Percentiles rank a stretch among this genome's conserved stretches.
phyloP scores from a whole-genome alignment of 2,113 vertebrate species.

The Ursus arctos region DNA sequence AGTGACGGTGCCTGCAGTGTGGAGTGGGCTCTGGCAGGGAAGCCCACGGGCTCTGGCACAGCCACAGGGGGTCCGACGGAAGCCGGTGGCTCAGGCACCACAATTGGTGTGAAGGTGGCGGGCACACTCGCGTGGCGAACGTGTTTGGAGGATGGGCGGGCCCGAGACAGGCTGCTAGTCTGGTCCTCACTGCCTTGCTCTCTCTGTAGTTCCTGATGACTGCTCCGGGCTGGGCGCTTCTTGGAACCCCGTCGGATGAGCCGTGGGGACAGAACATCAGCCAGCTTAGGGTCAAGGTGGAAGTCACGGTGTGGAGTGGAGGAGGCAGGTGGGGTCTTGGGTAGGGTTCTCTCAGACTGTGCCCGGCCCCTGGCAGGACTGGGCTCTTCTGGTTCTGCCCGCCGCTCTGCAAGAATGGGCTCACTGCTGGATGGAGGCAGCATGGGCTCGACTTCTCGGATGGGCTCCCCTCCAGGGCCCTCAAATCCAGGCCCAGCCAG shows the following conservation, averaged over 20 bases:
- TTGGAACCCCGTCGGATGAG: constrained; percentile 91
- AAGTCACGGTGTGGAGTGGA: constrained; percentile 81
- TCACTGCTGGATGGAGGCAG: constrained; percentile 97
- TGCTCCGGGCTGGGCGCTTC: constrained; percentile 91
- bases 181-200: constrained; percentile 75
- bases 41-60: constrained; percentile 73
- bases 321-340: constrained; percentile 61
- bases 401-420: constrained; percentile 92
- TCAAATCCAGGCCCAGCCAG: constrained; percentile 85
- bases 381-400: constrained; percentile 85
- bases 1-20: constrained; percentile 89
- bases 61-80: constrained; percentile 76
- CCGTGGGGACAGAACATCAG: constrained; percentile 90
- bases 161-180: constrained; percentile 73
- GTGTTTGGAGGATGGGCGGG: constrained; percentile 82
- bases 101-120: constrained; percentile 92
- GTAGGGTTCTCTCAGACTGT: constrained; percentile 86
- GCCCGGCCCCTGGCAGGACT: constrained; percentile 77
- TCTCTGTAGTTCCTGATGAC: constrained; percentile 87
- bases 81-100: constrained; percentile 86
- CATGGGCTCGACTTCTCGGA: constrained; percentile 93
- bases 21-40: constrained; percentile 78
- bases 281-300: constrained; percentile 91
- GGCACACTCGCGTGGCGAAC: constrained; percentile 95
- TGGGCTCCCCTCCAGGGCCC: constrained; percentile 90